phyloP scores from a whole-genome alignment of 2,888 invertebrate species.

The Perizoma affinitatum region DNA sequence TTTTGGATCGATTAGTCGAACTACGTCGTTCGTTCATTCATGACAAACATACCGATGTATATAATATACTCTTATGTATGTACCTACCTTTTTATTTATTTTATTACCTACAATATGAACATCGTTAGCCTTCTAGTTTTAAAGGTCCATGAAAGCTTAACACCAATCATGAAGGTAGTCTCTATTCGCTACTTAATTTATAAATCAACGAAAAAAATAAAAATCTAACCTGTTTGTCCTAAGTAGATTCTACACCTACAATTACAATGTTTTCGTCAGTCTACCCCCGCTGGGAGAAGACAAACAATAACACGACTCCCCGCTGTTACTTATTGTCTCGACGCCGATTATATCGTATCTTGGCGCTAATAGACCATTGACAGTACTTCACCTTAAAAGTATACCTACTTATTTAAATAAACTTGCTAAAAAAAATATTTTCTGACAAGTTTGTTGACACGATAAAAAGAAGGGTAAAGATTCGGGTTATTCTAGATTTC shows the following conservation, averaged over 20 bases:
- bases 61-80: too few relatives aligned
- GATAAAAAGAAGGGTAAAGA: too few relatives aligned
- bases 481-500: too few relatives aligned
- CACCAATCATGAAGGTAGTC: too few relatives aligned
- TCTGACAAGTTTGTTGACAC: too few relatives aligned
- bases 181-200: not conserved
- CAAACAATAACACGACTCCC: conserved; percentile 74
- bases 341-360: conserved; percentile 69
- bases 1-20: conserved; percentile 20
- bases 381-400: conserved; percentile 58
- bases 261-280: conserved; percentile 67
- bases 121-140: too few relatives aligned
- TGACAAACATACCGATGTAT: too few relatives aligned
- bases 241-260: conserved; percentile 16
- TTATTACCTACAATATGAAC: too few relatives aligned
- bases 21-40: too few relatives aligned
- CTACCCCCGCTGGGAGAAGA: conserved; percentile 72
- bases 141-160: too few relatives aligned
- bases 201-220: not conserved
- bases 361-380: conserved; percentile 69
- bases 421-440: too few relatives aligned
- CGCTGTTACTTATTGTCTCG: conserved; percentile 71
- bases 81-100: too few relatives aligned
- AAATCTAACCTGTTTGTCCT: conserved; percentile 14
- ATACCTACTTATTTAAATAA: conserved; percentile 18